These are phyloP conservation scores for Ciconia stormi DNA, from an alignment of 2,113 vertebrate species.

Conservation along the genomic window DNA sequence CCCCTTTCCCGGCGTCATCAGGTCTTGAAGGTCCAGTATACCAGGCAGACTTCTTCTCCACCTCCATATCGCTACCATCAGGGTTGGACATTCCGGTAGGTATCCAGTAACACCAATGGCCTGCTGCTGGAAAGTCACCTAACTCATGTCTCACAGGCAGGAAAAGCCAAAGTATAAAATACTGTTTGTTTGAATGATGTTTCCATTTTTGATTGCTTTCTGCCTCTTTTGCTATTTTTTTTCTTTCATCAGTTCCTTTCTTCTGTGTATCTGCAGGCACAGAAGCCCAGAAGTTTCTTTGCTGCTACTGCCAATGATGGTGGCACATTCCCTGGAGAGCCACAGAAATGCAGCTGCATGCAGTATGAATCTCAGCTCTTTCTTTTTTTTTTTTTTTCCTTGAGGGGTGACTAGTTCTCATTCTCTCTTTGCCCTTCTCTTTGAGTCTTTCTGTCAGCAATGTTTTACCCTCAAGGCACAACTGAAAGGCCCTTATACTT, in stretches of 20 bases:
- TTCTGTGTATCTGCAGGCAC: not conserved
- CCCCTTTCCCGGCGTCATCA: not conserved
- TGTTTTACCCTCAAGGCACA: not conserved
- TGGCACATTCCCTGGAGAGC: not conserved
- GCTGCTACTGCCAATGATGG: not conserved
- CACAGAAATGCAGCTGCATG: not conserved
- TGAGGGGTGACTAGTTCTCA: not conserved
- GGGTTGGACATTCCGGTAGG: not conserved
- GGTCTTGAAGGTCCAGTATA: not conserved
- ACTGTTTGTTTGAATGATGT: not conserved
- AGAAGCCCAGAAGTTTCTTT: not conserved
- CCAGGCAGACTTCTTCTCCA: not conserved
- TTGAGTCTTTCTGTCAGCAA: not conserved
- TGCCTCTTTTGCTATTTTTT: not conserved
- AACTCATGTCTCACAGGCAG: not conserved
- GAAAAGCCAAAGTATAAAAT: not conserved
- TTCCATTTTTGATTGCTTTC: not conserved
- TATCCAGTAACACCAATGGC: not conserved
- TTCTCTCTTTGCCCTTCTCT: not conserved
- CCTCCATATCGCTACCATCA: not conserved
- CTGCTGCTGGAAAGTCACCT: not conserved
- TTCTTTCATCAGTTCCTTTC: not conserved
- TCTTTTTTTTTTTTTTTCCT: no score
- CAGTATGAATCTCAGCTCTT: no score
- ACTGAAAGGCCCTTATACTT: not conserved